A percentile compares a stretch with the other conserved stretches of the same genome.
Evolutionary conservation across 2,113 vertebrate species (phyloP).

Genomic region (Calcarius ornatus): DNA sequence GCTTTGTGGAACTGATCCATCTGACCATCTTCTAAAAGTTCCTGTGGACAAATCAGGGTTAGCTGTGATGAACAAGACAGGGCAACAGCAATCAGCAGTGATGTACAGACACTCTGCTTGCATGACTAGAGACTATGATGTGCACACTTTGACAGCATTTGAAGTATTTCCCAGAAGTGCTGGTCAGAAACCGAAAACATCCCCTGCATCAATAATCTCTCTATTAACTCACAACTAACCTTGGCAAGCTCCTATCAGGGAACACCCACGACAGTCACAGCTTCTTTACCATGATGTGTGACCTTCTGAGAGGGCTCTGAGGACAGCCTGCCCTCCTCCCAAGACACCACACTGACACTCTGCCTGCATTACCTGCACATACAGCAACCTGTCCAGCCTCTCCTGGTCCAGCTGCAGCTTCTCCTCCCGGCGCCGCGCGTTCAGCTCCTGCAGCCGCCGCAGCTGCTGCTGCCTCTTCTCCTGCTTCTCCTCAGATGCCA

Average conservation of each 20-base stretch:
- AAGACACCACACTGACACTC: background rate
- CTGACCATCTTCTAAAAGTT: conserved; percentile 80
- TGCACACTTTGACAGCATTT: background rate
- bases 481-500: conserved; percentile 88
- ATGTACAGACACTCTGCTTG: background rate
- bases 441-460: conserved; percentile 91
- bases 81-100: background rate
- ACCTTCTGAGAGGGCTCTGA: background rate
- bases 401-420: conserved; percentile 93
- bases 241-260: background rate
- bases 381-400: conserved; percentile 84
- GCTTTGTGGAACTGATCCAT: conserved; percentile 90
- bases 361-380: conserved; percentile 79
- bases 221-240: background rate
- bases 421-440: conserved; percentile 88
- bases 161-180: background rate
- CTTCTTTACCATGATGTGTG: background rate
- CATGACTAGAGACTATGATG: background rate
- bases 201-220: background rate
- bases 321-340: background rate
- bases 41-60: conserved; percentile 56
- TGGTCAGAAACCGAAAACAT: background rate
- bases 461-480: conserved; percentile 91
- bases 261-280: background rate
- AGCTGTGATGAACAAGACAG: background rate